Conservation (phyloP, 2,888 invertebrate species). For the Sarcophaga carnaria region DNA sequence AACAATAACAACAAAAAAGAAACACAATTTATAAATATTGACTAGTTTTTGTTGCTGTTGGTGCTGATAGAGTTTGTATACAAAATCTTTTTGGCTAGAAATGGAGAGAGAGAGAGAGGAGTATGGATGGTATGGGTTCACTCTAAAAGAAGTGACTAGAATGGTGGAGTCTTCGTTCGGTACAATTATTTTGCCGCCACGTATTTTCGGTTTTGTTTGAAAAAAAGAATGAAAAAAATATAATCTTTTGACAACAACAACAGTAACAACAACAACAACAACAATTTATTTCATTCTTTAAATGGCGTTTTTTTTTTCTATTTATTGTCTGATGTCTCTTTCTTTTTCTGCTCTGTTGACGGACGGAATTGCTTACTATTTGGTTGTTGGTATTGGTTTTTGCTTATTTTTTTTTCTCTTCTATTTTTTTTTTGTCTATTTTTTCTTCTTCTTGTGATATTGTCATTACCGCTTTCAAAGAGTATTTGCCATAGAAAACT, state of each 20-base stretch:
- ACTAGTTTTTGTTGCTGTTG: conserved; percentile 16
- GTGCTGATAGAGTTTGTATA: not conserved
- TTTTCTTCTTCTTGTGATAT: conserved; percentile 1
- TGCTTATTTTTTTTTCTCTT: conserved; percentile 2
- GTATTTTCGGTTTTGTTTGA: conserved; percentile 53
- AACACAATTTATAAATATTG: conserved; percentile 59
- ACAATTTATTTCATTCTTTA: conserved; percentile 26
- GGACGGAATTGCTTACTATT: not conserved
- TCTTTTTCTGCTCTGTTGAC: not conserved
- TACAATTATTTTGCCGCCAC: conserved; percentile 37
- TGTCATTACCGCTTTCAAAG: not conserved
- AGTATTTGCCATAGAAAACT: not conserved
- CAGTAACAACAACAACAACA: conserved; percentile 36
- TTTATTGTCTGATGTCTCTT: not conserved
- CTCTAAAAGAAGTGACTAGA: conserved; percentile 5
- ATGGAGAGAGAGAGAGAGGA: not conserved
- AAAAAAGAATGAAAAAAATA: not conserved
- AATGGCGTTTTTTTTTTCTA: not conserved
- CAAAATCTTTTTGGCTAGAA: not conserved
- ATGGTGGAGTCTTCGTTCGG: conserved; percentile 2
- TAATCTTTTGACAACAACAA: conserved; percentile 59
- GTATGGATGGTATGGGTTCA: not conserved
- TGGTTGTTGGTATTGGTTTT: conserved; percentile 28
- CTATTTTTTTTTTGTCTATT: conserved; percentile 5
- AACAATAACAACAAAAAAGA: conserved; percentile 5